These are phyloP conservation scores for Bombylius major DNA, from an alignment of 2,888 invertebrate species.

Conservation along the genomic window DNA sequence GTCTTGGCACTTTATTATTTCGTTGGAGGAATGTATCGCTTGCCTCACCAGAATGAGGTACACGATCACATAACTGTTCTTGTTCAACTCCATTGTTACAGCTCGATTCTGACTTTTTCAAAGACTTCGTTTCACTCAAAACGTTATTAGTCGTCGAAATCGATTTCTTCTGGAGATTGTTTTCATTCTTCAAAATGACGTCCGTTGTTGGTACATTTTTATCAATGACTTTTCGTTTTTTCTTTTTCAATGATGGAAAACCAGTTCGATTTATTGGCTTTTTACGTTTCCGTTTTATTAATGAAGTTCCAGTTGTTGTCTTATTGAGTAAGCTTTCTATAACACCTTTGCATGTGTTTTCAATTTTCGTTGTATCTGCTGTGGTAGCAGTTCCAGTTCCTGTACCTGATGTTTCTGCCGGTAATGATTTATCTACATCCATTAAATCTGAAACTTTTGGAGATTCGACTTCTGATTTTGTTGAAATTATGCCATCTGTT, in stretches of 20 bases:
- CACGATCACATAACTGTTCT: constrained; percentile 44
- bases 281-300: constrained; percentile 48
- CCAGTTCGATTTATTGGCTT: constrained; percentile 78
- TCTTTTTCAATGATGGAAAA: constrained; percentile 71
- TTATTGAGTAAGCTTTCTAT: constrained; percentile 33
- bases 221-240: constrained; percentile 49
- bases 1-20: constrained; percentile 39
- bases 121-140: no score
- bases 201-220: background rate
- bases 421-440: constrained; percentile 20
- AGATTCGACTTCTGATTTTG: constrained; percentile 37
- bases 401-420: constrained; percentile 11
- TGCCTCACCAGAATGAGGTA: constrained; percentile 56
- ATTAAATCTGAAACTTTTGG: constrained; percentile 26
- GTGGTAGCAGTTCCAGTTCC: constrained; percentile 12
- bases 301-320: constrained; percentile 25
- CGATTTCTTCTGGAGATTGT: background rate
- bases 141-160: no score
- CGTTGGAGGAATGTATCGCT: constrained; percentile 52
- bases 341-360: constrained; percentile 20
- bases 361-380: constrained; percentile 20
- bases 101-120: no score
- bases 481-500: constrained; percentile 36
- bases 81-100: constrained; percentile 6
- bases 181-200: no score